These are phyloP conservation scores for Poecilia wingei DNA, from an alignment of 2,797 vertebrate species.

Conservation along the genomic window DNA sequence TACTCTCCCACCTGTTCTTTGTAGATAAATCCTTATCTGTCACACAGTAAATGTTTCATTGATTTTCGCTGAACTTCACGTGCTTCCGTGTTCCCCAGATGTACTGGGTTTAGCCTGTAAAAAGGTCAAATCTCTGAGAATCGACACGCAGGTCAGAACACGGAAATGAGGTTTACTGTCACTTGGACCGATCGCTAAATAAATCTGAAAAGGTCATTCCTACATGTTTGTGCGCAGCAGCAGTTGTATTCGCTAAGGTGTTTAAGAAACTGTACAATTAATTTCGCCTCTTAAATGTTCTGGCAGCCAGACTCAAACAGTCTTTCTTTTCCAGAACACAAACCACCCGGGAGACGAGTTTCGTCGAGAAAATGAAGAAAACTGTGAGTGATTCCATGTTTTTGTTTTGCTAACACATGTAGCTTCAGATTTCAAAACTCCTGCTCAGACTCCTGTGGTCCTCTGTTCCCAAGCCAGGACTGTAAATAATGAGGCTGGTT, in stretches of 20 bases:
- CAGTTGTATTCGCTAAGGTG: background rate
- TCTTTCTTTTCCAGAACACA: conserved; percentile 69
- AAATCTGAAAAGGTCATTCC: background rate
- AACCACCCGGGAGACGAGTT: conserved; percentile 89
- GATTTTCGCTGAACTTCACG: background rate
- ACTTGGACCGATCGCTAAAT: background rate
- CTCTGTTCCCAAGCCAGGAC: conserved; percentile 27
- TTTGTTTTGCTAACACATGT: background rate
- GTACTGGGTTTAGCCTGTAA: background rate
- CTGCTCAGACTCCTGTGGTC: background rate
- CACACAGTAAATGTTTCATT: background rate
- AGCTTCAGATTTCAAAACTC: background rate
- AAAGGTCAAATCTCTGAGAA: conserved; percentile 7
- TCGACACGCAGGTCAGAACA: background rate
- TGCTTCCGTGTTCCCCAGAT: background rate
- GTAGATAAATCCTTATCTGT: background rate
- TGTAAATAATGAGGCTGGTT: conserved; percentile 31
- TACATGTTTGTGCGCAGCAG: background rate
- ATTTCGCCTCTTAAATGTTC: background rate
- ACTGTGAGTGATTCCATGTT: conserved; percentile 82
- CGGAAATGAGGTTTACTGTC: background rate
- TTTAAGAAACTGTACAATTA: background rate
- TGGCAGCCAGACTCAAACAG: background rate
- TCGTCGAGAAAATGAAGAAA: conserved; percentile 99
- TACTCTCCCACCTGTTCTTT: background rate